These are phyloP conservation scores for Macroramphosus scolopax DNA, from an alignment of 2,797 vertebrate species.

Conservation along the genomic window DNA sequence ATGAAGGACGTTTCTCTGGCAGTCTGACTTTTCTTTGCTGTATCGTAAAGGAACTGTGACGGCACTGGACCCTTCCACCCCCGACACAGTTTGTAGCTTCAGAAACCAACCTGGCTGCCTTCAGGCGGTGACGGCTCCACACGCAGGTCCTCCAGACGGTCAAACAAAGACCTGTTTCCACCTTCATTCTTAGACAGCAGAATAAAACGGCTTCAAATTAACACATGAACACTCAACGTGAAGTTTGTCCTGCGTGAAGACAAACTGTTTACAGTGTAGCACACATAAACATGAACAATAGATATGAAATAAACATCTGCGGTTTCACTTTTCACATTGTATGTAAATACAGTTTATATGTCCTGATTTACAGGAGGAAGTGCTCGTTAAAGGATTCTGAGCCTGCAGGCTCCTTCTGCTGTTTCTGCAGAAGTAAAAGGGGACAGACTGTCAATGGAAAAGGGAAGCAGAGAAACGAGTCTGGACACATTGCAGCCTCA, in stretches of 20 bases:
- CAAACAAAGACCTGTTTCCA: slow-evolving; percentile 60
- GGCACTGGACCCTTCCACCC: too few species aligned
- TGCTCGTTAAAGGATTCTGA: slow-evolving; percentile 8
- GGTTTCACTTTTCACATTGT: slow-evolving; percentile 17
- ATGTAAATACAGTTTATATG: background rate
- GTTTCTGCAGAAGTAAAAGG: slow-evolving; percentile 53
- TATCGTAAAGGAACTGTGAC: too few species aligned
- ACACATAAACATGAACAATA: too few species aligned
- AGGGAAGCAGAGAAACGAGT: slow-evolving; percentile 53
- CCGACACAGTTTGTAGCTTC: background rate
- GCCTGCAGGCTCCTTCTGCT: background rate
- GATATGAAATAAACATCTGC: too few species aligned
- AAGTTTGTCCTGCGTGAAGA: too few species aligned
- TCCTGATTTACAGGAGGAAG: slow-evolving; percentile 28
- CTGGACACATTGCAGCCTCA: slow-evolving; percentile 42
- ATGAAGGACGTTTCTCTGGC: too few species aligned
- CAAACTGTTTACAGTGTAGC: too few species aligned
- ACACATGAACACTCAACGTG: background rate
- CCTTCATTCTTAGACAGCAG: slow-evolving; percentile 54
- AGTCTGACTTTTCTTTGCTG: too few species aligned
- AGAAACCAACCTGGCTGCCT: slow-evolving; percentile 53
- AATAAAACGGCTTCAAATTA: slow-evolving; percentile 2
- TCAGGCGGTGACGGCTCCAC: slow-evolving; percentile 36
- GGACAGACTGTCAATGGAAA: slow-evolving; percentile 3
- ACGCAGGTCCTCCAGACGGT: slow-evolving; percentile 70